Evolutionary conservation across 92 coral and sea anemone species (phyloP), one percentile per base, ranked within the genome.

Genomic region (Umimayanthus kanabou): DNA sequence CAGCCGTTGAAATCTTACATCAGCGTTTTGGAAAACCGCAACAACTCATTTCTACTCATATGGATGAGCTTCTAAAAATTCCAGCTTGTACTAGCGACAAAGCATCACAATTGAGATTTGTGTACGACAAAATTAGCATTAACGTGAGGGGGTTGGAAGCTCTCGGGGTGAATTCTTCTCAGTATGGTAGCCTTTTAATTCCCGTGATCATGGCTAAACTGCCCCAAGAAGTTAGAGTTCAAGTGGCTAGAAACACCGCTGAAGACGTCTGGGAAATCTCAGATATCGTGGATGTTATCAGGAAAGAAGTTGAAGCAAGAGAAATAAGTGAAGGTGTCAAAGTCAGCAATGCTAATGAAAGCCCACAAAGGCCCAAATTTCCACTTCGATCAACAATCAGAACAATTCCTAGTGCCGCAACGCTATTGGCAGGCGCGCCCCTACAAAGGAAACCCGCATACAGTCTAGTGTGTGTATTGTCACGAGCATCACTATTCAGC

Each of bases 21-120:
- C 80, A 90, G 23, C 79, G 92, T 9, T 87, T 87, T 79, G 89
- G 91, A 45, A 79, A 76, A 42, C 87, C 93, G 26, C 88, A 90
- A 45, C 89, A 93, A 82, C 50, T 93, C 6, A 88, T 92, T 73
- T 79, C 88, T 39, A 92, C 91, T 14, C 93, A 88, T 71, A 93
- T 90, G 90, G 95, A 93, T 49, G 90, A 93, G 73, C 80, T 92
- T 29, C 69, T 93, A n/a, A 90, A 90, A 26, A 73, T 93, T 25
- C 85, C 88, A 25, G 86, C 87, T 26, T 88, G 93, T 77, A 40
- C 77, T 23, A 81, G 66, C 40, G 90, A 91, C 55, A 79, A 77
- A 50, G 67, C 91, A 81, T 58, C 84, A n/a, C 45, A 76, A 47
- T 29, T 92, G 29, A 43, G 89, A 22, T 84, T 86, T 58, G 78